Percentiles rank a stretch among this genome's conserved stretches.
phyloP scores from a whole-genome alignment of 2,888 invertebrate genomes.

The Apocheima hispidaria region DNA sequence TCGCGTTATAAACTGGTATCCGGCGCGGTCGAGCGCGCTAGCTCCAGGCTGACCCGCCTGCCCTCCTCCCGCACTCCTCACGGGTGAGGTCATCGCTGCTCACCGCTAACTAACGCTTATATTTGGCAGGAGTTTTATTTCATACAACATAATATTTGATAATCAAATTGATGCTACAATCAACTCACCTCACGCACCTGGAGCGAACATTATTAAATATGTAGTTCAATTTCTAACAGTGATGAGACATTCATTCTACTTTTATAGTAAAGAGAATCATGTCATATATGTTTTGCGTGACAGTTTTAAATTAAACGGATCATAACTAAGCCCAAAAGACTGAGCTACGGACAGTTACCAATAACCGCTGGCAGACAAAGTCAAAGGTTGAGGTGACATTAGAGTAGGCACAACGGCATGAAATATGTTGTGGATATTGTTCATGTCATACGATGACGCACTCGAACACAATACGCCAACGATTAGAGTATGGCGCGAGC shows the following conservation, averaged over 20 bases:
- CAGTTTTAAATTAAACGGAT: slow-evolving; percentile 20
- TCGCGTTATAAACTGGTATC: slow-evolving; percentile 60
- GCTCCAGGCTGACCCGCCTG: slow-evolving; percentile 43
- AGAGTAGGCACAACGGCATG: slow-evolving; percentile 45
- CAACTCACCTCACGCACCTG: slow-evolving; percentile 1
- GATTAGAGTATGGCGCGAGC: slow-evolving; percentile 53
- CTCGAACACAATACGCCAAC: slow-evolving; percentile 51
- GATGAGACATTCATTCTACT: background rate
- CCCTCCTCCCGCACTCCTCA: slow-evolving; percentile 42
- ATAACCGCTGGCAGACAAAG: slow-evolving; percentile 39
- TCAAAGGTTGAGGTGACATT: slow-evolving; percentile 56
- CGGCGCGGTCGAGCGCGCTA: slow-evolving; percentile 56
- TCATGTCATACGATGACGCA: slow-evolving; percentile 55
- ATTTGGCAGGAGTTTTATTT: slow-evolving; percentile 39
- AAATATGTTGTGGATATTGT: slow-evolving; percentile 49
- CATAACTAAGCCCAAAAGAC: slow-evolving; percentile 16
- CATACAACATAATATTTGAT: slow-evolving; percentile 17
- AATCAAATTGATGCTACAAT: slow-evolving; percentile 5
- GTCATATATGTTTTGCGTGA: slow-evolving; percentile 17
- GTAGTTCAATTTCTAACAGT: background rate
- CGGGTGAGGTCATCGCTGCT: slow-evolving; percentile 63
- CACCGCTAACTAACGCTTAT: slow-evolving; percentile 17
- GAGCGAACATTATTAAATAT: slow-evolving; percentile 10
- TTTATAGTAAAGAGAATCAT: background rate
- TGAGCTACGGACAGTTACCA: slow-evolving; percentile 34